phyloP scores from a whole-genome alignment of 2,888 invertebrate genomes.

The Limulus polyphemus region DNA sequence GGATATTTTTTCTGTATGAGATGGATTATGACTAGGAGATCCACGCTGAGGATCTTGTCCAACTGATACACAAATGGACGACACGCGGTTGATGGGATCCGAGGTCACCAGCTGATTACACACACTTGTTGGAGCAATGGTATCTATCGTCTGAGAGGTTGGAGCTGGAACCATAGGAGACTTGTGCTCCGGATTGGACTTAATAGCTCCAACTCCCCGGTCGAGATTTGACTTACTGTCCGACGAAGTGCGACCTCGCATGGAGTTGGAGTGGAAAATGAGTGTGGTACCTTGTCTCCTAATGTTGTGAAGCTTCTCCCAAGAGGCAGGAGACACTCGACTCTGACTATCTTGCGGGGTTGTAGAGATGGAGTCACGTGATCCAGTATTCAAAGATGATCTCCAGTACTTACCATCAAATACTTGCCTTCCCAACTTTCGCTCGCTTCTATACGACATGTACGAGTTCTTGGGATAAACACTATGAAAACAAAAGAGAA shows the following conservation, averaged over 20 bases:
- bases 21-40: too few species aligned
- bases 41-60: too few species aligned
- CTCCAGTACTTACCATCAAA: constrained; percentile 62
- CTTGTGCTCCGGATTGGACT: background rate
- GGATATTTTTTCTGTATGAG: too few species aligned
- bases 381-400: constrained; percentile 45
- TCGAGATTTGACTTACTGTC: too few species aligned
- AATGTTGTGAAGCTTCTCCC: constrained; percentile 32
- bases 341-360: background rate
- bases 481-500: constrained; percentile 37
- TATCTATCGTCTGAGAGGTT: background rate
- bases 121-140: too few species aligned
- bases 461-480: constrained; percentile 66
- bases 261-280: constrained; percentile 32
- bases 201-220: too few species aligned
- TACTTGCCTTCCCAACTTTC: constrained; percentile 43
- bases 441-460: constrained; percentile 54
- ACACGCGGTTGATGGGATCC: too few species aligned
- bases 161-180: background rate
- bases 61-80: background rate
- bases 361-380: constrained; percentile 5
- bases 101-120: background rate
- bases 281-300: constrained; percentile 34
- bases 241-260: background rate
- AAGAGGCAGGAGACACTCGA: constrained; percentile 20